Base-by-base conservation (phyloP, 2,113 vertebrate species). In the Saguinus midas region DNA sequence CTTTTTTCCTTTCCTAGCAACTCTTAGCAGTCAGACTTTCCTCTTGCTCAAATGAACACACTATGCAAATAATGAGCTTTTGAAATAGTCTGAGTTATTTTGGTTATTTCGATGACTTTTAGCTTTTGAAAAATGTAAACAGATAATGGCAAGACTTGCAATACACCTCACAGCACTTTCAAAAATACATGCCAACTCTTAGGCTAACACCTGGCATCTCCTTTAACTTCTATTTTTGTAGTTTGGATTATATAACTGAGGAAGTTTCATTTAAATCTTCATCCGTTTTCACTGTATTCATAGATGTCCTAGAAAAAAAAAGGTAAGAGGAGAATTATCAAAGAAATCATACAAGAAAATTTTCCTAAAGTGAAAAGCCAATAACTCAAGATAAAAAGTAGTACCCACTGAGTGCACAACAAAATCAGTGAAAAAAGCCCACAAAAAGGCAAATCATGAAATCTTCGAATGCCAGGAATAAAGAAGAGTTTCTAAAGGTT, bases 341-440 rank as follows among this genome's bases (percentile, higher is more conserved):
- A 96, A 97, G 58, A 97, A 96, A 96, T 95, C 82, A 87, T 89
- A 97, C 57, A 89, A 93, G 90, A 84, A 97, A 89, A 68, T 32
- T 84, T 93, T 76, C 87, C 37, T 18, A 82, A 73, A 86, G 35
- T 40, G 29, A 90, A 89, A 93, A 70, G 8, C 37, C 25, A 78
- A 11, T 80, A 83, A 73, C 73, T 95, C 12, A 40, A 84, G 89
- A 94, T 88, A 91, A 79, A 95, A 97, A 92, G 79, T 92, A 43
- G 79, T 92, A 43, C 32, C 64, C 91, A 68, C 48, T 50, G 93
- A 86, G 37, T 52, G 21, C 35, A 75, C 11, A 68, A 55, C 14
- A 32, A 87, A 86, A 80, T 93, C 37, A 91, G 88, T 80, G 35
- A 64, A 45, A 94, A 90, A 48, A 11, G 23, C 48, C 23, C 40